phyloP scores from a whole-genome alignment of 2,888 invertebrate genomes.

The Acanthosepion pharaonis region DNA sequence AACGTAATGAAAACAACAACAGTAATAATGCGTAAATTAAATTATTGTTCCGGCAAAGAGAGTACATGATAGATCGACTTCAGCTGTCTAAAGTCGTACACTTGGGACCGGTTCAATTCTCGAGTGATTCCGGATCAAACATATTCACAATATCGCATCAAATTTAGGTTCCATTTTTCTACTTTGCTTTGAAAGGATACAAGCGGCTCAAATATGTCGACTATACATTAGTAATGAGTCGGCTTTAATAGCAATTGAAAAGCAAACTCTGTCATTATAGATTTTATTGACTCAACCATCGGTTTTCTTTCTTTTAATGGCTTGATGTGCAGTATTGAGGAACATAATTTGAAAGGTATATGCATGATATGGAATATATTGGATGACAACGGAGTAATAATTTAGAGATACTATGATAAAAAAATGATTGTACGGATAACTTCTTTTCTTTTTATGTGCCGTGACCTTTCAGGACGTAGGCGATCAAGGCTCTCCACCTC shows the following conservation, averaged over 20 bases:
- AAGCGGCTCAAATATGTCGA: background rate
- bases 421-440: too few species aligned
- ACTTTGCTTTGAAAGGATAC: slow-evolving; percentile 1
- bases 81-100: background rate
- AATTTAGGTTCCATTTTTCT: background rate
- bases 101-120: background rate
- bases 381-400: too few species aligned
- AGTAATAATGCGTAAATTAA: background rate
- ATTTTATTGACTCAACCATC: background rate
- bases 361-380: background rate
- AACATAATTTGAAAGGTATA: background rate
- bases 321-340: background rate
- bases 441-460: too few species aligned
- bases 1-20: background rate
- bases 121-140: background rate
- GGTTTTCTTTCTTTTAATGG: background rate
- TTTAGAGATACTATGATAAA: too few species aligned
- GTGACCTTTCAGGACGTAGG: too few species aligned
- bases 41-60: background rate
- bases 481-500: too few species aligned
- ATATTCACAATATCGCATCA: background rate
- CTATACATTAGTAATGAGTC: slow-evolving; percentile 33
- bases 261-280: background rate
- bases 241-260: slow-evolving; percentile 17
- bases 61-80: background rate